phyloP scores from a whole-genome alignment of 2,888 invertebrate species.

The Oeneis ivallda region DNA sequence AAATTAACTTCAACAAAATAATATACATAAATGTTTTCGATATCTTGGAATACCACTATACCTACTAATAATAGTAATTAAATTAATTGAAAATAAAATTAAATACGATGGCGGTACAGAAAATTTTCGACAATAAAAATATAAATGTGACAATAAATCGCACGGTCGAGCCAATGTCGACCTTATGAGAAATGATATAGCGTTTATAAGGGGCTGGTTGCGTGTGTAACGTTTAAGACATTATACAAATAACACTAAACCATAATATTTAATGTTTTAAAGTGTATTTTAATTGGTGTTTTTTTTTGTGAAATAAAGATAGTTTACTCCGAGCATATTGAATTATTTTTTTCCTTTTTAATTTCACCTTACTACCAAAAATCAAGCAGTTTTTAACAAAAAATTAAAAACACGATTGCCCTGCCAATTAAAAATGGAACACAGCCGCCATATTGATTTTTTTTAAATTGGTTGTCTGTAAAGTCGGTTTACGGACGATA shows the following conservation, averaged over 20 bases:
- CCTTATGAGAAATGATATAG: conserved; percentile 27
- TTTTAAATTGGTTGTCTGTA: too few species aligned
- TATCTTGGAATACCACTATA: conserved; percentile 30
- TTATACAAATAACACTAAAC: conserved; percentile 59
- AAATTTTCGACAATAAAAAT: conserved; percentile 39
- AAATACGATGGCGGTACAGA: conserved; percentile 40
- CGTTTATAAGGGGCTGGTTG: conserved; percentile 42
- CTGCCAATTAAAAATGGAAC: too few species aligned
- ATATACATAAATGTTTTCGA: conserved; percentile 22
- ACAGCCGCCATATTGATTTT: too few species aligned
- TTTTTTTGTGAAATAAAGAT: conserved; percentile 76
- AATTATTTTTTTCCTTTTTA: conserved; percentile 43
- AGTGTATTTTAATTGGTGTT: conserved; percentile 77
- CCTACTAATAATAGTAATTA: conserved; percentile 18
- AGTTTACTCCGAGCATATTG: conserved; percentile 75
- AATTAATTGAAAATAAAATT: conserved; percentile 25
- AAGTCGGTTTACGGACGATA: too few species aligned
- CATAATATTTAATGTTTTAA: conserved; percentile 65
- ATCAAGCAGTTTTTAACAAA: too few species aligned
- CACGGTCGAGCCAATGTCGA: conserved; percentile 16
- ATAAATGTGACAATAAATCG: conserved; percentile 35
- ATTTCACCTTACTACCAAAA: too few species aligned
- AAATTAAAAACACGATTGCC: too few species aligned
- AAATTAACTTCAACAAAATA: not conserved
- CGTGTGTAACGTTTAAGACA: conserved; percentile 51